Conservation (phyloP, 2,113 vertebrate species). For the Tauraco erythrolophus region DNA sequence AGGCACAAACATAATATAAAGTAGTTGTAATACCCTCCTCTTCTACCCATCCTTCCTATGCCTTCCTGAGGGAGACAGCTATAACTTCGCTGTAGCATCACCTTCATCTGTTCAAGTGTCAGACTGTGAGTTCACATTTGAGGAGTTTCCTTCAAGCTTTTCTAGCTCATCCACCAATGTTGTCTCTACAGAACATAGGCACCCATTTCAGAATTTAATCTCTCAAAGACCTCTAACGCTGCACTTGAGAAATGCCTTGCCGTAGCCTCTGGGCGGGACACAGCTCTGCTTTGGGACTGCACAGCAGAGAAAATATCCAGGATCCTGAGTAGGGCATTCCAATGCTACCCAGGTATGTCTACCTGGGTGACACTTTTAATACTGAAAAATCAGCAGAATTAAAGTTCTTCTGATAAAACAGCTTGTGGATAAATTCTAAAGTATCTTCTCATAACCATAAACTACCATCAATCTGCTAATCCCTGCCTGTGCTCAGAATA, state of each 20-base stretch:
- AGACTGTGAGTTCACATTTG: background rate
- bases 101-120: background rate
- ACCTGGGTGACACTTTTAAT: background rate
- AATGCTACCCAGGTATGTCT: background rate
- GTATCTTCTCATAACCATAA: background rate
- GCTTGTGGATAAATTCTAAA: background rate
- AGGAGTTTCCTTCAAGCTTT: constrained; percentile 8
- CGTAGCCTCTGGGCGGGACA: background rate
- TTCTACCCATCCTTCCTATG: background rate
- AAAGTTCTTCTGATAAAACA: background rate
- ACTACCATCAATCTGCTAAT: background rate
- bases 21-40: background rate
- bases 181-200: background rate
- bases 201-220: background rate
- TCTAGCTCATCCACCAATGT: background rate
- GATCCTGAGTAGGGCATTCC: background rate
- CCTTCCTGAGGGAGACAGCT: background rate
- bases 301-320: background rate
- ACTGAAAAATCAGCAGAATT: background rate
- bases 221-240: background rate
- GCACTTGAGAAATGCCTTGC: background rate
- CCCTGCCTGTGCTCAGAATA: background rate
- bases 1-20: background rate
- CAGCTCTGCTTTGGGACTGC: background rate
- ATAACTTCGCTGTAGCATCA: background rate